These are phyloP conservation scores for Ancistrus triradiatus DNA, from an alignment of 2,113 vertebrate genomes.

Conservation along the genomic window DNA sequence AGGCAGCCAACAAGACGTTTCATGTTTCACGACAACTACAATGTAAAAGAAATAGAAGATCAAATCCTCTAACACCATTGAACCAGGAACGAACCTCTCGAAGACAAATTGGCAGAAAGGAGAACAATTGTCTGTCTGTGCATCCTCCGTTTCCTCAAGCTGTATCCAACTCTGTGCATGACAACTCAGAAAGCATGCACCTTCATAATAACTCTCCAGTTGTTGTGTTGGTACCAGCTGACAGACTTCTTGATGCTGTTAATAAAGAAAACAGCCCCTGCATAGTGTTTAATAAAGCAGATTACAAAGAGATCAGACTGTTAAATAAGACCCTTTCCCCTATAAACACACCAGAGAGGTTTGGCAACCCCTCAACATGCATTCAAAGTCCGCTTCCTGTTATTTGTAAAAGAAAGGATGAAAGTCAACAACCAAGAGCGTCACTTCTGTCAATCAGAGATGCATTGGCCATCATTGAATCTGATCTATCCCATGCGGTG, in stretches of 20 bases:
- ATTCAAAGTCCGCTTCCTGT: conserved; percentile 73
- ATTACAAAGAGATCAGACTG: conserved; percentile 48
- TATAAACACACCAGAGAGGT: conserved; percentile 59
- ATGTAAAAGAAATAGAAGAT: conserved; percentile 56
- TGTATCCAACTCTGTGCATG: conserved; percentile 51
- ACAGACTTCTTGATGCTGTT: conserved; percentile 30
- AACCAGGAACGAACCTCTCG: conserved; percentile 55
- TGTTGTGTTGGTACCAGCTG: conserved; percentile 48
- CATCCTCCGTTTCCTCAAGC: conserved; percentile 44
- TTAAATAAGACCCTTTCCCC: conserved; percentile 61
- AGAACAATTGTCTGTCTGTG: background rate
- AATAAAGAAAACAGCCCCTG: conserved; percentile 11
- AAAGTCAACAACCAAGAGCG: conserved; percentile 29
- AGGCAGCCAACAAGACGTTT: conserved; percentile 77
- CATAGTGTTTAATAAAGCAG: conserved; percentile 9
- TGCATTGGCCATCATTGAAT: conserved; percentile 59
- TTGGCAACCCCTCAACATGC: conserved; percentile 48
- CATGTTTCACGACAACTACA: conserved; percentile 65
- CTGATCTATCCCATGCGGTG: conserved; percentile 50
- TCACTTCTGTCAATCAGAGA: conserved; percentile 75
- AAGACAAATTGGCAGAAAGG: background rate
- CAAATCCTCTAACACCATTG: conserved; percentile 77
- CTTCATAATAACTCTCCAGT: conserved; percentile 51
- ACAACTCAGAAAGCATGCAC: conserved; percentile 25
- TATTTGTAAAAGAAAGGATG: conserved; percentile 52